Evolutionary conservation across 2,888 invertebrate genomes (phyloP).

Genomic region (Dendrolimus houi): DNA sequence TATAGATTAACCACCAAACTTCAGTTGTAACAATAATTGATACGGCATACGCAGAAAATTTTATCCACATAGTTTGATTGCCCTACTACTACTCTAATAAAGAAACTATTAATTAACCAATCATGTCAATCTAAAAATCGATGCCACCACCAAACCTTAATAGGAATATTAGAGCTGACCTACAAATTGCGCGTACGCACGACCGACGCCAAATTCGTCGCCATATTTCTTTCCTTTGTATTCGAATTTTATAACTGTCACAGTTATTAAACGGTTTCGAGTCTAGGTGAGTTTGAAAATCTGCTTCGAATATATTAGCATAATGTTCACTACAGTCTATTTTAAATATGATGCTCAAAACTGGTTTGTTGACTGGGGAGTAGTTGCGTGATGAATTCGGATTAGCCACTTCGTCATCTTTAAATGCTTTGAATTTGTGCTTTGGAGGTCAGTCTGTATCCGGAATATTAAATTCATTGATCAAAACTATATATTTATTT

Average conservation of each 20-base stretch:
- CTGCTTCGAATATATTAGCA: neutral
- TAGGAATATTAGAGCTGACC: neutral
- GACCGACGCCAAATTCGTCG: neutral
- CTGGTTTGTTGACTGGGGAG: neutral
- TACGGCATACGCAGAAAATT: too few species aligned
- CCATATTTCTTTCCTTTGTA: slow-evolving; percentile 12
- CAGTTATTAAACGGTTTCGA: neutral
- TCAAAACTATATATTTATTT: too few species aligned
- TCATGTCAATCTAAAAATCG: slow-evolving; percentile 11
- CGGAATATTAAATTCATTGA: neutral
- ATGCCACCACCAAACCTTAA: slow-evolving; percentile 7
- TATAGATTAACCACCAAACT: too few species aligned
- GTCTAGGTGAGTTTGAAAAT: neutral
- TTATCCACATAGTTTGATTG: too few species aligned
- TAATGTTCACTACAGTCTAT: neutral
- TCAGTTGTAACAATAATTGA: too few species aligned
- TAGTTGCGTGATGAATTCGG: neutral
- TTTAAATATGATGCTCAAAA: neutral
- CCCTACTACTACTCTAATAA: neutral
- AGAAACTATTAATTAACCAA: neutral
- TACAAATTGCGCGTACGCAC: neutral
- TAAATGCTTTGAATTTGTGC: neutral
- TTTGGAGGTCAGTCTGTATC: neutral
- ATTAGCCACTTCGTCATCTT: neutral
- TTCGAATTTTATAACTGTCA: neutral